Conservation (phyloP, 2,113 vertebrate species). For the Taxidea taxus region DNA sequence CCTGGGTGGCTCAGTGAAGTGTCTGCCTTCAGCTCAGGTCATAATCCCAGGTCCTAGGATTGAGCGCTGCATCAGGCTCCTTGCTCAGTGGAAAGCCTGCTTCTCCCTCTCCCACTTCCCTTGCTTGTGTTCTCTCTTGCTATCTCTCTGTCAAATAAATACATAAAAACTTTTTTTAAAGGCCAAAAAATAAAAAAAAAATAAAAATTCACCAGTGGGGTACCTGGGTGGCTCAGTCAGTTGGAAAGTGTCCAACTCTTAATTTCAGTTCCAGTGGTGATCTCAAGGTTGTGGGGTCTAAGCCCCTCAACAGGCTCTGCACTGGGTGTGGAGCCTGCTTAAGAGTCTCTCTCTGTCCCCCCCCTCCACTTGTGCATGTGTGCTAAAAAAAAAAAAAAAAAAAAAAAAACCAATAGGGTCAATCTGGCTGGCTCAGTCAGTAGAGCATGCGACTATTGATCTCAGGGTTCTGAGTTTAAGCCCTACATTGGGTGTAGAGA, state of each 20-base stretch:
- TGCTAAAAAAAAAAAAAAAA: neutral
- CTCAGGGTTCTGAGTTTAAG: neutral
- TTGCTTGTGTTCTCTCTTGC: too few relatives aligned
- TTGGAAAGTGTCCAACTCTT: neutral
- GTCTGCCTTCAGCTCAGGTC: too few relatives aligned
- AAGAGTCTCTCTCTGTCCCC: neutral
- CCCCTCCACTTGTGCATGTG: neutral
- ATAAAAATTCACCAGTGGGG: neutral
- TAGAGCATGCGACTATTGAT: neutral
- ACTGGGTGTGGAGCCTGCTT: neutral
- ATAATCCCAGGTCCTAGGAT: too few relatives aligned
- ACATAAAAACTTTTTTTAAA: too few relatives aligned
- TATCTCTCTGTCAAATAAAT: too few relatives aligned
- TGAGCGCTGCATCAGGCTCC: too few relatives aligned
- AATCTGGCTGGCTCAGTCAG: neutral
- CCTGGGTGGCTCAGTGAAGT: neutral
- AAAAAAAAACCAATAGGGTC: neutral
- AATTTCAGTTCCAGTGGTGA: neutral
- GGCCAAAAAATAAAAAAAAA: too few relatives aligned
- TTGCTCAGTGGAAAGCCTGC: too few relatives aligned
- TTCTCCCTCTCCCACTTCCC: too few relatives aligned
- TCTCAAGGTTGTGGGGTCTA: neutral
- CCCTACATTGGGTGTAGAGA: neutral
- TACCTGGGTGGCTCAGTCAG: neutral
- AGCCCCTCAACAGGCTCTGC: neutral